phyloP scores from a whole-genome alignment of 2,797 vertebrate genomes.

The Sciaenops ocellatus region DNA sequence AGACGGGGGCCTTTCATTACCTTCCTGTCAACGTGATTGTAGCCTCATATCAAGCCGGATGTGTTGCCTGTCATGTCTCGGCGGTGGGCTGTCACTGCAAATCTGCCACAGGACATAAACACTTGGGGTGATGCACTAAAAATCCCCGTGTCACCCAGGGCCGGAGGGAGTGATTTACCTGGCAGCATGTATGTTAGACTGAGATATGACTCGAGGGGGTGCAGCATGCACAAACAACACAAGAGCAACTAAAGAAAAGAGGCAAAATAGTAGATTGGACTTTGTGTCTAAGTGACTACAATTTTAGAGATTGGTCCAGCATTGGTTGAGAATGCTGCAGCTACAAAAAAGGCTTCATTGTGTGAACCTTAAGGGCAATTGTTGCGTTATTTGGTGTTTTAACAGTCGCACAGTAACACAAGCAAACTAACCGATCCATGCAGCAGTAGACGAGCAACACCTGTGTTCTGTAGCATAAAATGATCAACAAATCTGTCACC shows the following conservation, averaged over 20 bases:
- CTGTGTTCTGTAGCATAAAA: no score
- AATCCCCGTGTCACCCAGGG: conserved; percentile 6
- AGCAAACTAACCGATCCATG: no score
- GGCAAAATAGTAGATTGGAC: background rate
- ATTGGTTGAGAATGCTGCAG: no score
- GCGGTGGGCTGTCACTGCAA: conserved; percentile 63
- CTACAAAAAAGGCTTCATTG: no score
- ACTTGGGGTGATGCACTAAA: conserved; percentile 22
- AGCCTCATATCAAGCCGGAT: conserved; percentile 62
- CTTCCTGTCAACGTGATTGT: conserved; percentile 71
- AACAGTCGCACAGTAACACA: no score
- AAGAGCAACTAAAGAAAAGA: background rate
- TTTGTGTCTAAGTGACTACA: background rate
- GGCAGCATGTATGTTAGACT: conserved; percentile 12
- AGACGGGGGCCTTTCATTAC: conserved; percentile 71
- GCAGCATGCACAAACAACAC: conserved; percentile 12
- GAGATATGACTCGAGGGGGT: conserved; percentile 4
- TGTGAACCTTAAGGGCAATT: no score
- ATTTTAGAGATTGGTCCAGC: no score
- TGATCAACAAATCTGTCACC: no score
- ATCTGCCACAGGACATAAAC: conserved; percentile 67
- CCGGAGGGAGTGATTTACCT: conserved; percentile 48
- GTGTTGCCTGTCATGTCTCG: conserved; percentile 72
- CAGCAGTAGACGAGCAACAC: no score
- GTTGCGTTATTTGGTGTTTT: no score